Base-by-base conservation (phyloP, 2,888 invertebrate genomes). In the Dugesia japonica region DNA sequence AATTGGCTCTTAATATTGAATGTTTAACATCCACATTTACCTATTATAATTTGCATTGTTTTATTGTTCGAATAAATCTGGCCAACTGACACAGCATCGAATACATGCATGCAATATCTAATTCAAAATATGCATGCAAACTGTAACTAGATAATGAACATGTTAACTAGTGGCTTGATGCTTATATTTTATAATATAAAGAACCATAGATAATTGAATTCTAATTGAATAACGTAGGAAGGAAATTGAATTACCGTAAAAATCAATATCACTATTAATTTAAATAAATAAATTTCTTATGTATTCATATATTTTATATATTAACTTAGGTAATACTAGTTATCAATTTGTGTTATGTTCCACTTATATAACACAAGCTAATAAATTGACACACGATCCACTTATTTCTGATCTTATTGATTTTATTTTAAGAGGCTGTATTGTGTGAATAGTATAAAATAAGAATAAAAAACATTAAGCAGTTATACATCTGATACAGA, bases 341-440 rank as follows among this genome's bases (percentile, higher is more conserved):
- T 38, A 38, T 17, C 38, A n/a, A 38, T 38, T 38, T 13, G 17
- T 17, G 17, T 38, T 17, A 38, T 38, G 38, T 38, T 38, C 38
- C 38, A 38, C 38, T 38, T 38, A 38, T 38, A n/a, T 17, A 38
- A 38, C 38, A 38, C 38, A 38, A 38, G 38, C 38, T 38, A 38
- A 38, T 38, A 9, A 17, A 13, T 38, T 17, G 17, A 38, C 56
- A 56, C 56, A 56, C n/a, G 23, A 56, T n/a, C n/a, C n/a, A 56
- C n/a, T 56, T 13, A 56, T 56, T 56, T 56, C 56, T 56, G 56
- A 56, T 56, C n/a, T 56, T 56, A 23, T 56, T 56, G 56, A 56
- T 56, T 56, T 56, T n/a, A 56, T 56, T 56, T 56, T 56, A 56
- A 56, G 56, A 56, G 56, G 4, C 56, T 56, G 56, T 56, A 20